phyloP scores from a whole-genome alignment of 2,888 invertebrate species.

The Lasiommata megera region DNA sequence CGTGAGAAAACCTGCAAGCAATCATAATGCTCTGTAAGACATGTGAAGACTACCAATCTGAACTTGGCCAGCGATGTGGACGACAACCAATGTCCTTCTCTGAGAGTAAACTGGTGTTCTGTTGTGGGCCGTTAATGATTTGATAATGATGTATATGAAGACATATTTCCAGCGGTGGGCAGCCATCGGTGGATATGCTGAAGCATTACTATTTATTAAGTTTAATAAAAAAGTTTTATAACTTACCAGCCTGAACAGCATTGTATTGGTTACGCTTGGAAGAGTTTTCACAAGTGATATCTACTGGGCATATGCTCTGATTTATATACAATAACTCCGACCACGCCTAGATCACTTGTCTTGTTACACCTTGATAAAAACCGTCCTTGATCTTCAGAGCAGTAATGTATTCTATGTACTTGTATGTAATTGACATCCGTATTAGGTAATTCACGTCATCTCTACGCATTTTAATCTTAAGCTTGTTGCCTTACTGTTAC shows the following conservation, averaged over 20 bases:
- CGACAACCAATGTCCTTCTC: too few species aligned
- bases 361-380: constrained; percentile 57
- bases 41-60: too few species aligned
- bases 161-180: too few species aligned
- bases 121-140: too few species aligned
- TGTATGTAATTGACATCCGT: constrained; percentile 58
- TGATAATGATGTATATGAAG: too few species aligned
- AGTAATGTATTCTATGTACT: constrained; percentile 52
- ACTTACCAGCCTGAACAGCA: constrained; percentile 76
- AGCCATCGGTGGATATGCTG: neutral
- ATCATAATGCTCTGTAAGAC: too few species aligned
- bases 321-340: constrained; percentile 59
- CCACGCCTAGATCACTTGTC: constrained; percentile 64
- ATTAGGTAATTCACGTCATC: constrained; percentile 36
- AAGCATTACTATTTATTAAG: neutral
- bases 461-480: constrained; percentile 3
- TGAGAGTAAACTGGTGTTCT: too few species aligned
- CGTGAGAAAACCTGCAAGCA: too few species aligned
- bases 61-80: too few species aligned
- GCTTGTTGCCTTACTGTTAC: neutral
- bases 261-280: constrained; percentile 58
- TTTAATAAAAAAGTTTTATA: neutral
- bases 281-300: constrained; percentile 68
- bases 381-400: constrained; percentile 76
- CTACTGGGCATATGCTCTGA: constrained; percentile 38